Evolutionary conservation across 2,113 vertebrate species (phyloP).

Genomic region (Forbesichthys agassizii): DNA sequence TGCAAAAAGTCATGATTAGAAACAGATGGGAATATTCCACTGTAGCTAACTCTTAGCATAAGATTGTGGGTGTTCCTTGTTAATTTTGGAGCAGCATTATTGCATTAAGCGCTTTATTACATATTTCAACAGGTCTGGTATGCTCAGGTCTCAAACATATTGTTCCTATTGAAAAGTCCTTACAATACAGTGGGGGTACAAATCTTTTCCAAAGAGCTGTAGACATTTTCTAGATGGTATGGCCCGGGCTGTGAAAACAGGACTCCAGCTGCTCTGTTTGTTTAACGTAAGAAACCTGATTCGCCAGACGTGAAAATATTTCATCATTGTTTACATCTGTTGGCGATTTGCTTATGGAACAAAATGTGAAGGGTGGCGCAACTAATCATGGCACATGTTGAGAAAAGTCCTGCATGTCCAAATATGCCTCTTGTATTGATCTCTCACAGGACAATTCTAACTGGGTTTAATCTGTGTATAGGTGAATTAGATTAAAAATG

Average conservation of each 20-base stretch:
- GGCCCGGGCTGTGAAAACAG: constrained; percentile 13
- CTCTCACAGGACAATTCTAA: not conserved
- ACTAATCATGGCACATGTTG: constrained; percentile 2
- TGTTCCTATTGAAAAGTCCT: not conserved
- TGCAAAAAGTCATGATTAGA: constrained; percentile 2
- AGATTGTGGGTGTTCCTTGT: not conserved
- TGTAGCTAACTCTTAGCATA: not conserved
- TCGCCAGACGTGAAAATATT: constrained; percentile 18
- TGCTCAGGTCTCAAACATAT: not conserved
- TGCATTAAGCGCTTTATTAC: not conserved
- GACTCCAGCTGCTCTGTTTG: constrained; percentile 19
- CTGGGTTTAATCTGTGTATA: constrained; percentile 12
- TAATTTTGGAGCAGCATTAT: not conserved
- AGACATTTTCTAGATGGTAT: constrained; percentile 4
- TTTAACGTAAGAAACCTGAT: constrained; percentile 26
- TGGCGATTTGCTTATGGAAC: constrained; percentile 13
- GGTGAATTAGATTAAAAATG: constrained; percentile 11
- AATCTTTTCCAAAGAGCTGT: not conserved
- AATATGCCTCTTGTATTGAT: not conserved
- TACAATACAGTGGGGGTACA: not conserved
- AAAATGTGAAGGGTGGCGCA: not conserved
- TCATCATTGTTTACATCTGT: constrained; percentile 28
- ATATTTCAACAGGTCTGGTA: not conserved
- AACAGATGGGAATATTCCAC: not conserved
- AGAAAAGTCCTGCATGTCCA: not conserved